phyloP scores from a whole-genome alignment of 2,888 invertebrate species.

The Melanchra persicariae region DNA sequence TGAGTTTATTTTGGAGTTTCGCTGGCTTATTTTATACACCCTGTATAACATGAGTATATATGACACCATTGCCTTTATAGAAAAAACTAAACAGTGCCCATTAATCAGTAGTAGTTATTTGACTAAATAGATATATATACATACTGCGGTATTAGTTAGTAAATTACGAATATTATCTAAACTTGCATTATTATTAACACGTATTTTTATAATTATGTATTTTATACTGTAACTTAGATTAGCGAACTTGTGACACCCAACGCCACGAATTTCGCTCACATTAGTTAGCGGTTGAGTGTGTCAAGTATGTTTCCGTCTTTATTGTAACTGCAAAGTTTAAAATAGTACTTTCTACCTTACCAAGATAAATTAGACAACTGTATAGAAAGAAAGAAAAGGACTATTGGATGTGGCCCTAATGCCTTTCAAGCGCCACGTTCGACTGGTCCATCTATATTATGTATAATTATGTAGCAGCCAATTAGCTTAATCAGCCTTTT shows the following conservation, averaged over 20 bases:
- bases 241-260: conserved; percentile 11
- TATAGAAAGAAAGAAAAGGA: too few species aligned
- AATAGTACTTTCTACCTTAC: not conserved
- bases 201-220: conserved; percentile 29
- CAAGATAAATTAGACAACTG: conserved; percentile 3
- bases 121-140: not conserved
- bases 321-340: not conserved
- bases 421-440: not conserved
- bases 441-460: too few species aligned
- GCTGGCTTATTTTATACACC: not conserved
- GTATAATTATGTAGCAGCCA: too few species aligned
- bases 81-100: not conserved
- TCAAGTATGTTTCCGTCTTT: not conserved
- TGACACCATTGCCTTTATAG: conserved; percentile 7
- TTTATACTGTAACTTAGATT: not conserved
- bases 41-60: not conserved
- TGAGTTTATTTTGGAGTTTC: not conserved
- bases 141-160: not conserved
- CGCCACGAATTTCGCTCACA: not conserved
- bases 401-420: not conserved
- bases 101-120: not conserved
- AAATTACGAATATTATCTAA: not conserved
- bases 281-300: not conserved
- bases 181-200: conserved; percentile 5
- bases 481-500: too few species aligned